Evolutionary conservation across 2,113 vertebrate species (phyloP).

Genomic region (Pardalotus punctatus): DNA sequence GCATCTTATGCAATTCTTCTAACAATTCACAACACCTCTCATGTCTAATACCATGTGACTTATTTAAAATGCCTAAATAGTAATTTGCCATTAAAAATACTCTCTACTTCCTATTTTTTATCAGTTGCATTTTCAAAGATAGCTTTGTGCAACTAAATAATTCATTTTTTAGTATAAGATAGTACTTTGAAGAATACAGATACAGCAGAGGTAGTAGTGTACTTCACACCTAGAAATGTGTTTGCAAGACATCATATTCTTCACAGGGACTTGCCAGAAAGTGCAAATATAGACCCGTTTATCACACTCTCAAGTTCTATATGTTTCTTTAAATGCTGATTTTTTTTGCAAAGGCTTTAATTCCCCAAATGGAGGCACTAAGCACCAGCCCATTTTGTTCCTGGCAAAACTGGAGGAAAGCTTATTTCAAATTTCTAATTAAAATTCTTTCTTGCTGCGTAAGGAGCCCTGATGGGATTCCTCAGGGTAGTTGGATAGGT

Average conservation of each 20-base stretch:
- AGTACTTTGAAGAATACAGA: not conserved
- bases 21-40: not conserved
- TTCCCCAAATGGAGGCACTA: constrained; percentile 19
- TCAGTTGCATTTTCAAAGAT: not conserved
- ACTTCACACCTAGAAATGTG: not conserved
- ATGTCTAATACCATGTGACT: not conserved
- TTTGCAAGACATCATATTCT: not conserved
- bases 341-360: constrained; percentile 18
- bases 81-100: not conserved
- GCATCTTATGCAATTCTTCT: not conserved
- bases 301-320: not conserved
- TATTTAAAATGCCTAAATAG: not conserved
- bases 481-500: constrained; percentile 26
- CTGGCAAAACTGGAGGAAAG: constrained; percentile 7
- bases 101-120: not conserved
- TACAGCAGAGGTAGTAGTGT: not conserved
- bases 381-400: constrained; percentile 22
- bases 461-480: constrained; percentile 44
- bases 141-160: not conserved
- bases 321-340: constrained; percentile 11
- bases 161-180: not conserved
- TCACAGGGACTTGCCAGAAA: not conserved
- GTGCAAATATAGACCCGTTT: not conserved
- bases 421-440: constrained; percentile 47
- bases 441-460: constrained; percentile 20